Conservation (phyloP, 2,888 invertebrate genomes). For the Acholoe squamosa region DNA sequence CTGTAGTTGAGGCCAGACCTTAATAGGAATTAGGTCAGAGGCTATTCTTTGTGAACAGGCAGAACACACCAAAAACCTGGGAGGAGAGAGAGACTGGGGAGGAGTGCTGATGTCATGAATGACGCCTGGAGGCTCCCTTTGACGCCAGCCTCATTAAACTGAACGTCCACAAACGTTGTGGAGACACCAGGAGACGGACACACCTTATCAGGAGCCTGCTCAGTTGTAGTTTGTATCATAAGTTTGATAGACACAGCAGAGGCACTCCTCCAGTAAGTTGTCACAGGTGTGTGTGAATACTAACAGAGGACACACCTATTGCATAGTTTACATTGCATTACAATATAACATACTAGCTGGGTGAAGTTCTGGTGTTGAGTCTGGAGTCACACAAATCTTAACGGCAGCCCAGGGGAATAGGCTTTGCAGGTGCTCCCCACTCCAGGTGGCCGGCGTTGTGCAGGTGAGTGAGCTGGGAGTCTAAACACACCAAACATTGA, state of each 20-base stretch:
- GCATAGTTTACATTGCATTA: no score
- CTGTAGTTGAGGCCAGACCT: neutral
- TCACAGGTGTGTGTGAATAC: no score
- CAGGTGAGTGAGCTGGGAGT: neutral
- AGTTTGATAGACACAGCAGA: no score
- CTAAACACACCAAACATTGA: slow-evolving; percentile 21
- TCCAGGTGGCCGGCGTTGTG: neutral
- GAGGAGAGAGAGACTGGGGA: neutral
- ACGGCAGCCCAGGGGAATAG: neutral
- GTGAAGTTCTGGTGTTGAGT: no score
- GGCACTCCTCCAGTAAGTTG: no score
- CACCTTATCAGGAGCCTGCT: neutral
- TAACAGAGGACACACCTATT: no score
- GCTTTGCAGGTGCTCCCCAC: neutral
- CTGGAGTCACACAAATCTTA: no score
- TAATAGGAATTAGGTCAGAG: neutral
- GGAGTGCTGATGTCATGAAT: neutral
- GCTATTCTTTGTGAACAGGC: no score
- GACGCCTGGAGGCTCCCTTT: neutral
- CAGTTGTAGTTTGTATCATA: neutral
- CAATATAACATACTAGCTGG: no score
- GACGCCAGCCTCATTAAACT: neutral
- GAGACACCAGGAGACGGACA: neutral
- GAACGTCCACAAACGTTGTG: neutral
- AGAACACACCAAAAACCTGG: no score